Base-by-base conservation (phyloP, 2,888 invertebrate genomes). In the Callyntrura sp. region DNA sequence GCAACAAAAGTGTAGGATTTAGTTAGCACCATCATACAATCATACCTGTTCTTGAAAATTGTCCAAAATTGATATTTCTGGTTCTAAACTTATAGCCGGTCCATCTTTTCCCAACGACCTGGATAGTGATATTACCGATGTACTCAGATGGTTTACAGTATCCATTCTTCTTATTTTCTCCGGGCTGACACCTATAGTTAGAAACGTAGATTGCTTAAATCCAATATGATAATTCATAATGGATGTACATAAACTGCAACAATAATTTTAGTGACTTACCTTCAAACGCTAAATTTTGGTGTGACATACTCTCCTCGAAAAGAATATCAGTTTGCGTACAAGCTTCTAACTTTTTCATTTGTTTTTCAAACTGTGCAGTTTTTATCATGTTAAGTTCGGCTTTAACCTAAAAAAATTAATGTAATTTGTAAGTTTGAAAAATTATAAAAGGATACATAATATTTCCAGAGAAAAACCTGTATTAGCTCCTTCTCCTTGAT, bases 141-240 rank as follows among this genome's bases (percentile, higher is more conserved):
- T 23, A 43, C 48, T 78, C 35, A 84, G 48, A 8, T 28, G 84
- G 79, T 89, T 78, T 12, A 9, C 20, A 11, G 78, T 68, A n/a
- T 89, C 88, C 84, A 89, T 78, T 78, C 84, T 62, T 55, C 88
- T 45, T 3, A 89, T 89, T n/a, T 89, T 89, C 20, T 89, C 88
- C 6, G 88, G 88, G 28, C 88, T 89, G 9, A 68, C 88, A 35
- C 88, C 88, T 89, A 12, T 5, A 76, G 45, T 55, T 4, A 6
- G 20, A 20, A 17, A 23, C 11, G 28, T 11, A 65, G 68, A 28
- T 25, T 48, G 14, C n/a, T 43, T 76, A 45, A 70, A 1, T 45
- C 28, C 68, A 68, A 65, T 65, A 9, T 6, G 20, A 48, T 8
- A 23, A 45, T 9, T 17, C n/a, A 20, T 73, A 28, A 76, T 11